Conservation (phyloP, 1,140 invertebrate genomes). For the Drosophila yakuba region DNA sequence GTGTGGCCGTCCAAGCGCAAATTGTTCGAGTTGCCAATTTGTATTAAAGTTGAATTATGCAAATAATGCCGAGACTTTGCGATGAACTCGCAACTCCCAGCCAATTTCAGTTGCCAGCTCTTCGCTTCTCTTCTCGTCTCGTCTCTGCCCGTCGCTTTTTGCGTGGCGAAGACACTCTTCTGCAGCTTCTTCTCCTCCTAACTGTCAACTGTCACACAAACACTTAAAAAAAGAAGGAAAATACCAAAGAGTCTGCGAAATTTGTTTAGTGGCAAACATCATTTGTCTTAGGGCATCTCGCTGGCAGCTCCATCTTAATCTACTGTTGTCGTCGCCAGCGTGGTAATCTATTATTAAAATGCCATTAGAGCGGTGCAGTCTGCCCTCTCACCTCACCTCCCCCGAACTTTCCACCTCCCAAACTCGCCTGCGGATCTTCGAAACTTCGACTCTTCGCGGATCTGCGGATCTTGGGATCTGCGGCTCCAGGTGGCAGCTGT, state of each 20-base stretch:
- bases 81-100: constrained; percentile 49
- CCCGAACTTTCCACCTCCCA: neutral
- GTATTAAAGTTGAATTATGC: constrained; percentile 77
- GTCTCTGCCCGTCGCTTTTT: neutral
- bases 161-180: neutral
- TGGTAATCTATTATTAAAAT: constrained; percentile 82
- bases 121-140: neutral
- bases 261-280: constrained; percentile 54
- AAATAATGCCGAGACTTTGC: constrained; percentile 61
- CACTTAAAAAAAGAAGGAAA: constrained; percentile 14
- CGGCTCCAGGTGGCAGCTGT: constrained; percentile 36
- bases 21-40: constrained; percentile 66
- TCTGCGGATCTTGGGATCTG: neutral
- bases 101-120: constrained; percentile 25
- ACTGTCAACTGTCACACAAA: constrained; percentile 76
- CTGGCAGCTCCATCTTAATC: constrained; percentile 47
- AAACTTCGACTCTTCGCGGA: neutral
- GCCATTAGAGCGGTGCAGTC: constrained; percentile 66
- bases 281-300: constrained; percentile 67
- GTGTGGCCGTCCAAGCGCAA: constrained; percentile 37
- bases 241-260: constrained; percentile 31
- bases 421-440: constrained; percentile 1
- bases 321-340: constrained; percentile 72
- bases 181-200: constrained; percentile 51
- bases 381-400: neutral